Base-by-base conservation (phyloP, 2,797 vertebrate genomes). In the Synanceia verrucosa region DNA sequence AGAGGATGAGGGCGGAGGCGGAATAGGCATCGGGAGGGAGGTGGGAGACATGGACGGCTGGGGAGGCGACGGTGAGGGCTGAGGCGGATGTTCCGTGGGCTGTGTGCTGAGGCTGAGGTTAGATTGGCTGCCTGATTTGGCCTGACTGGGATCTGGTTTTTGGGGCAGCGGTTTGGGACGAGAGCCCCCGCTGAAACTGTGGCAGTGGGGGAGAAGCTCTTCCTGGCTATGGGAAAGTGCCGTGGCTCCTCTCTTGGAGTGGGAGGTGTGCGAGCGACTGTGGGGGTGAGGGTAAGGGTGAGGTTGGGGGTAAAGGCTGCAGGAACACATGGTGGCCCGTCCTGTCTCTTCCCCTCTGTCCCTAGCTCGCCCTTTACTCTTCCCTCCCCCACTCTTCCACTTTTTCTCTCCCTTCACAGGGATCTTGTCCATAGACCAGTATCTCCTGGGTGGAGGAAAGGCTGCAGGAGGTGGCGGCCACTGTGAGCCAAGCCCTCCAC, bases 351-450 rank as follows among this genome's bases (percentile, higher is more conserved):
- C 91, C 48, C 79, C 86, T 82, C 92, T 83, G 81, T 91, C 85
- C 78, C 90, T 82, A 11, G 75, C 67, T 62, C 85, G 82, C 13
- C 76, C 81, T 39, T 93, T 92, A 65, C 82, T 90, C 78, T 91
- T 93, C n/a, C 87, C 87, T n/a, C 89, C 87, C 43, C 82, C 84
- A 28, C 83, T 88, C 48, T 92, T 93, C 88, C 86, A 89, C 66
- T 90, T 93, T 81, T 91, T 94, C 62, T 95, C 94, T 73, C 91
- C 89, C 79, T 95, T 95, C 72, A 94, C 90, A 23, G 93, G 92
- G 66, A 97, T 92, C 88, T 97, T 97, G 90, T 98, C 96, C 31
- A 97, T 96, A 4, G 96, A 98, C 96, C 96, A 98, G 86, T 97
- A 98, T 72, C 96, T 93, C 50, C 94, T 89, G 0, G 95, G 95